These are phyloP conservation scores for Eretmodus cyanostictus DNA, from an alignment of 2,113 vertebrate species.

Conservation along the genomic window DNA sequence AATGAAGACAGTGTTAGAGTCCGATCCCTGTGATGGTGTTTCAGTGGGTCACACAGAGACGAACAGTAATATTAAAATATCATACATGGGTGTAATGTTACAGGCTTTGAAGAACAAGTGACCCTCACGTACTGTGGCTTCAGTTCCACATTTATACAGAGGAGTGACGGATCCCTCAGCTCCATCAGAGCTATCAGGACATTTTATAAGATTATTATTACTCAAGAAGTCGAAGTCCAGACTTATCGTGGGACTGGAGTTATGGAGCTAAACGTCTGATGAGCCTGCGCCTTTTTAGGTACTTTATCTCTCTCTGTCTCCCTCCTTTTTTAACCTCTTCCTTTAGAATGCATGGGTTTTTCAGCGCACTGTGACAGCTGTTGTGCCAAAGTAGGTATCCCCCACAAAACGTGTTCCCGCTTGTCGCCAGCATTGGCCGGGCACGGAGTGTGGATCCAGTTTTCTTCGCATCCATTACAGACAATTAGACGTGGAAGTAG, in stretches of 20 bases:
- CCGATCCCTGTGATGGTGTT: not conserved
- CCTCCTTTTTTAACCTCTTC: not conserved
- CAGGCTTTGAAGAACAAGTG: not conserved
- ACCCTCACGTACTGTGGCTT: not conserved
- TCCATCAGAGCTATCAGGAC: not conserved
- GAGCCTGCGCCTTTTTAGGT: not conserved
- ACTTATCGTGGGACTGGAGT: not conserved
- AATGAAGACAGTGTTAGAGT: not conserved
- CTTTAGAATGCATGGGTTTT: accelerated
- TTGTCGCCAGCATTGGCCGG: not conserved
- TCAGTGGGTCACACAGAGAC: not conserved
- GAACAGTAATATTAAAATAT: not conserved
- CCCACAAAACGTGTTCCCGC: not conserved
- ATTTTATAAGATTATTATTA: not conserved
- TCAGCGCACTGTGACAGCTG: not conserved
- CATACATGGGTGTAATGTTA: not conserved
- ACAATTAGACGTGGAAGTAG: not conserved
- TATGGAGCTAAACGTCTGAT: not conserved
- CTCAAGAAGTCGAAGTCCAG: not conserved
- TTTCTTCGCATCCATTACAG: not conserved
- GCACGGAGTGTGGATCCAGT: not conserved
- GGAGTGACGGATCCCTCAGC: not conserved
- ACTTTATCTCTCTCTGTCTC: not conserved
- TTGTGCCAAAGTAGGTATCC: not conserved
- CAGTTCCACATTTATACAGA: not conserved